These are phyloP conservation scores for Seira sanloemensis DNA, from an alignment of 2,888 invertebrate genomes.

Conservation along the genomic window DNA sequence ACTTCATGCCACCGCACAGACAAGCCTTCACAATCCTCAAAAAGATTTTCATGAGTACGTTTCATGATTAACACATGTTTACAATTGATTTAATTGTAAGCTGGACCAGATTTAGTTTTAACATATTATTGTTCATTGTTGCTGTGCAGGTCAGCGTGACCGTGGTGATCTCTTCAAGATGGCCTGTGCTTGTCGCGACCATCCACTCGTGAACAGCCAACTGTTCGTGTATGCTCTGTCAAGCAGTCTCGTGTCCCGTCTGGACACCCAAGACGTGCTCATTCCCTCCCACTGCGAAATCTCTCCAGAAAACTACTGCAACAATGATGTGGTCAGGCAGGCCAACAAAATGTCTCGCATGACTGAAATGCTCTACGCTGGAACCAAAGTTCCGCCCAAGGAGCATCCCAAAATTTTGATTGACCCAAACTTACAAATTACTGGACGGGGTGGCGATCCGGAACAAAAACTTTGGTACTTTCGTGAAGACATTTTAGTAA, in stretches of 20 bases:
- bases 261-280: slow-evolving; percentile 83
- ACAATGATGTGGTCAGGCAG: slow-evolving; percentile 41
- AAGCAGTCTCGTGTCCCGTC: slow-evolving; percentile 85
- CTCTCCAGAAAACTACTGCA: slow-evolving; percentile 86
- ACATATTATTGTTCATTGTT: too few species aligned
- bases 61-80: too few species aligned
- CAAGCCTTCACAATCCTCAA: slow-evolving; percentile 53
- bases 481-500: slow-evolving; percentile 90
- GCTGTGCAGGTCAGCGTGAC: slow-evolving; percentile 46
- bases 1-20: slow-evolving; percentile 66
- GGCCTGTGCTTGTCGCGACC: slow-evolving; percentile 66
- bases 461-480: slow-evolving; percentile 89
- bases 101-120: too few species aligned
- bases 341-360: slow-evolving; percentile 60
- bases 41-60: slow-evolving; percentile 63
- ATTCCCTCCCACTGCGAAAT: slow-evolving; percentile 86
- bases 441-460: slow-evolving; percentile 84
- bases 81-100: too few species aligned
- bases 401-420: slow-evolving; percentile 72
- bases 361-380: slow-evolving; percentile 26
- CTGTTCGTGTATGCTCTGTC: slow-evolving; percentile 86
- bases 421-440: slow-evolving; percentile 79
- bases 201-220: slow-evolving; percentile 59
- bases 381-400: background rate
- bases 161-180: slow-evolving; percentile 52